phyloP scores from a whole-genome alignment of 2,888 invertebrate species.

The Eristalinus sepulchralis region DNA sequence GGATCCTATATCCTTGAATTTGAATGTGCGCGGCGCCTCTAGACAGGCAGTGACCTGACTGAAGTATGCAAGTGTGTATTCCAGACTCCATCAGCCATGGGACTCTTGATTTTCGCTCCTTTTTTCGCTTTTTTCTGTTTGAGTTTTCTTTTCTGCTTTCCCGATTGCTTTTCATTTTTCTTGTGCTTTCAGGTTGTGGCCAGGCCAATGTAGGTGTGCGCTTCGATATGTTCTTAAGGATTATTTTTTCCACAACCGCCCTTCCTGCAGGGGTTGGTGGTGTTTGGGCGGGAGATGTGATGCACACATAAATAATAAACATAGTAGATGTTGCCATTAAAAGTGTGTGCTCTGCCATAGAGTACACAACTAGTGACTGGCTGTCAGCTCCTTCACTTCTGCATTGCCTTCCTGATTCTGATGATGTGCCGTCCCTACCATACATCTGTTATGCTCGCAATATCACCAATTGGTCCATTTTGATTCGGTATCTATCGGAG shows the following conservation, averaged over 20 bases:
- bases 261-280: background rate
- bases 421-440: constrained; percentile 14
- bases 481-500: constrained; percentile 64
- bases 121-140: background rate
- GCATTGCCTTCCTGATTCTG: constrained; percentile 50
- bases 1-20: constrained; percentile 71
- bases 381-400: constrained; percentile 11
- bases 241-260: constrained; percentile 32
- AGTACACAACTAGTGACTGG: constrained; percentile 30
- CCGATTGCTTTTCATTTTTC: constrained; percentile 70
- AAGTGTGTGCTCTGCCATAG: background rate
- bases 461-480: constrained; percentile 71
- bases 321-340: constrained; percentile 33
- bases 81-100: constrained; percentile 71
- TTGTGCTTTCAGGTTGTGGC: constrained; percentile 42
- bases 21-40: constrained; percentile 71
- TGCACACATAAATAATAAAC: constrained; percentile 68
- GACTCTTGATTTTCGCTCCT: constrained; percentile 65
- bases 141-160: constrained; percentile 45
- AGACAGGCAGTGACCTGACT: constrained; percentile 72
- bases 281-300: constrained; percentile 13
- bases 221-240: constrained; percentile 68
- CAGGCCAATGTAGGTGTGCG: constrained; percentile 54
- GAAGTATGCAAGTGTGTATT: constrained; percentile 71
- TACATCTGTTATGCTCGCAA: constrained; percentile 56